Evolutionary conservation across 1,140 invertebrate species (phyloP).

Genomic region (Aphidius ervi): DNA sequence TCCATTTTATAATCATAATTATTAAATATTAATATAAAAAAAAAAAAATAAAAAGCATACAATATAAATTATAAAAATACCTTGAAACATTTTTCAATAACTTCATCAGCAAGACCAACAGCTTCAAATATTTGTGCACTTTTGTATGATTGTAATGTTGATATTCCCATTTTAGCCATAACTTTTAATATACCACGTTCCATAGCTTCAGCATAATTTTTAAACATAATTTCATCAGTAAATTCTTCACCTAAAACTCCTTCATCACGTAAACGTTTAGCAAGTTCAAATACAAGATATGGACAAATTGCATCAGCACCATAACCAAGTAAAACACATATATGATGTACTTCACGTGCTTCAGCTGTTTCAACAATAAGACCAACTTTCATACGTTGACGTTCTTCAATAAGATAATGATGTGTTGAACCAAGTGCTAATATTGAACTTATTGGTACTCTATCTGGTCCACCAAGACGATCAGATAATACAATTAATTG

Average conservation of each 20-base stretch:
- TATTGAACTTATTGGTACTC: conserved; percentile 77
- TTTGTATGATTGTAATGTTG: conserved; percentile 98
- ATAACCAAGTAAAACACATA: conserved; percentile 93
- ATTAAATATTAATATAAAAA: background rate
- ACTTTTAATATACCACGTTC: conserved; percentile 83
- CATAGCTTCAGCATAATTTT: conserved; percentile 68
- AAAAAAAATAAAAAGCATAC: background rate
- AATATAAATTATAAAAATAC: conserved; percentile 36
- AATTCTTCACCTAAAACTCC: conserved; percentile 72
- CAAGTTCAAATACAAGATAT: conserved; percentile 93
- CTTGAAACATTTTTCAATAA: conserved; percentile 93
- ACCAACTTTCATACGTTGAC: conserved; percentile 94
- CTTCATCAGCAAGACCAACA: conserved; percentile 87
- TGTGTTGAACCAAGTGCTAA: conserved; percentile 90
- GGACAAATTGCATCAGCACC: conserved; percentile 97
- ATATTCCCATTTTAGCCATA: conserved; percentile 99
- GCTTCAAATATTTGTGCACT: conserved; percentile 99
- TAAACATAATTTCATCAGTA: conserved; percentile 80
- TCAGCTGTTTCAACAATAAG: conserved; percentile 91
- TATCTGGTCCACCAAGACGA: conserved; percentile 65
- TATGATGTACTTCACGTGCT: conserved; percentile 93
- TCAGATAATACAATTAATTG: conserved; percentile 90
- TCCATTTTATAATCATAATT: conserved; percentile 38
- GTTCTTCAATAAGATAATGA: conserved; percentile 91
- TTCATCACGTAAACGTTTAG: conserved; percentile 75